Conservation (phyloP, 1,140 invertebrate species). For the Trinorchestia longiramus region DNA sequence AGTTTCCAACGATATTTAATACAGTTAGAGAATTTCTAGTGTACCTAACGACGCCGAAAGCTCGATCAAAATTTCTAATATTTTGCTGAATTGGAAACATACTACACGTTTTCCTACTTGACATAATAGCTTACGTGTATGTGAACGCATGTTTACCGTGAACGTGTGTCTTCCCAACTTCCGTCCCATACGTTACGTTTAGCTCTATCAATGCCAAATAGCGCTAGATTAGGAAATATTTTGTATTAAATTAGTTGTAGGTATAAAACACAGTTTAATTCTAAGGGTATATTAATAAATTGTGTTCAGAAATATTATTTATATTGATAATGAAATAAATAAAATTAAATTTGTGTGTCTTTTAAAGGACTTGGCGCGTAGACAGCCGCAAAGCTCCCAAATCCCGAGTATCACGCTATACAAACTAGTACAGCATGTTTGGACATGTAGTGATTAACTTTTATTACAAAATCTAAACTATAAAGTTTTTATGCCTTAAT, state of each 20-base stretch:
- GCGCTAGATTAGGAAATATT: neutral
- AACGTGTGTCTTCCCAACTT: neutral
- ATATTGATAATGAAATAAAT: neutral
- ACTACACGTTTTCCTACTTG: neutral
- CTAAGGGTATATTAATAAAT: neutral
- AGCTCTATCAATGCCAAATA: neutral
- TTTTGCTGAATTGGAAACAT: neutral
- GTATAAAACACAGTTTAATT: neutral
- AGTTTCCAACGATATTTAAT: neutral
- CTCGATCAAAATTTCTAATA: neutral
- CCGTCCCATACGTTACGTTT: slow-evolving; percentile 36
- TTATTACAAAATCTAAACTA: neutral
- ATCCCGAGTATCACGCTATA: neutral
- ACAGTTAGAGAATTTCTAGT: neutral
- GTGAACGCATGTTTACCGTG: neutral
- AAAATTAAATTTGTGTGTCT: neutral
- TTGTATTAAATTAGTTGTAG: neutral
- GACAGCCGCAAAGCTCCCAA: neutral
- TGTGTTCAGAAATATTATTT: neutral
- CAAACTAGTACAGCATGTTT: slow-evolving; percentile 26
- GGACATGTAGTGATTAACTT: neutral
- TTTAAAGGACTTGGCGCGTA: neutral
- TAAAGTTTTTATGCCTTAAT: neutral
- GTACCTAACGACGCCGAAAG: neutral
- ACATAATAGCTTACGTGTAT: neutral